Percentiles rank a stretch among this genome's conserved stretches.
phyloP scores from a whole-genome alignment of 2,797 vertebrate genomes.

The Macropus fuliginosus region DNA sequence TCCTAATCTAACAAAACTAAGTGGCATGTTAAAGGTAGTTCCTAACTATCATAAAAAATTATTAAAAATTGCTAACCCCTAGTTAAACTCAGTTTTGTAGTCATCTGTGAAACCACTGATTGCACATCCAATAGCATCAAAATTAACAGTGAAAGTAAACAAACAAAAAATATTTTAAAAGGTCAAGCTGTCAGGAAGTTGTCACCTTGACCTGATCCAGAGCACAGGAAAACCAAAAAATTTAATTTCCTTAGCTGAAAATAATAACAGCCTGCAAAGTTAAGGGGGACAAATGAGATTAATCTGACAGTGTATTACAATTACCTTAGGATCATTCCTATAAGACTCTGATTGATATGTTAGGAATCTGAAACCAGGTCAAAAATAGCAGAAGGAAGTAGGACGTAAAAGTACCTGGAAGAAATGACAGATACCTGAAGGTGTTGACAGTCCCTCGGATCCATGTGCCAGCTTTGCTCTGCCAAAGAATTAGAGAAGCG shows the following conservation, averaged over 20 bases:
- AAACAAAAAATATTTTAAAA: not conserved
- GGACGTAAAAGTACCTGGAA: constrained; percentile 9
- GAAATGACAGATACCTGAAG: not conserved
- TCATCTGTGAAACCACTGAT: not conserved
- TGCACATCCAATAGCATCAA: not conserved
- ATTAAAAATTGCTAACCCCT: not conserved
- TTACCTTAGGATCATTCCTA: not conserved
- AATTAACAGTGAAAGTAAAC: constrained; percentile 25
- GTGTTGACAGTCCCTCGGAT: not conserved
- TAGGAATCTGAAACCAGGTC: not conserved
- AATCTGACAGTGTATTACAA: not conserved
- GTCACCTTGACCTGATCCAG: constrained; percentile 48
- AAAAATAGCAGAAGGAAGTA: not conserved
- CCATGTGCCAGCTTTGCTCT: not conserved
- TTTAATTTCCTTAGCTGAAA: constrained; percentile 51
- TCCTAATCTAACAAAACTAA: not conserved
- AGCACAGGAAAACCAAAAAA: constrained; percentile 66
- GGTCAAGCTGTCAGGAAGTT: constrained; percentile 45
- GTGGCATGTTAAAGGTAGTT: not conserved
- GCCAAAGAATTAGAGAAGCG: not conserved
- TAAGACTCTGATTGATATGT: constrained; percentile 5
- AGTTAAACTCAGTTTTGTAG: not conserved
- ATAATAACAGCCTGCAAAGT: constrained; percentile 20
- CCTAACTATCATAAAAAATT: constrained; percentile 15
- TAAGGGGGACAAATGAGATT: constrained; percentile 24